Base-by-base conservation (phyloP, 2,113 vertebrate genomes). In the Cebidichthys violaceus region DNA sequence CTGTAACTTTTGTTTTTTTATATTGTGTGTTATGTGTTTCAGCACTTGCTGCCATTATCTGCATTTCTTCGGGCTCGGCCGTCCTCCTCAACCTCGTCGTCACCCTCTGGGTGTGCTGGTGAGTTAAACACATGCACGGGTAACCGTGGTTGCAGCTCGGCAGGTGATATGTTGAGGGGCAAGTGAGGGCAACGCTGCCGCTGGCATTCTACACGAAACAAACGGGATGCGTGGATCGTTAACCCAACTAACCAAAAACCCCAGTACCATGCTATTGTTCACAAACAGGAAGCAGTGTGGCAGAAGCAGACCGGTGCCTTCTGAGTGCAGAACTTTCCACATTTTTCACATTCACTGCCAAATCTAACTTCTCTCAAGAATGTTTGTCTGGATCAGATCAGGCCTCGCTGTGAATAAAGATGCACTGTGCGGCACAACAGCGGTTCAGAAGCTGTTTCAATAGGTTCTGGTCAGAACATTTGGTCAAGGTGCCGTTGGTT, bases 251-350 rank as follows among this genome's bases (percentile, higher is more conserved):
- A 88, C 76, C 86, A 75, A 85, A 55, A 84, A 92, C 77, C 86
- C 65, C 68, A 74, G 61, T 73, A 6, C 60, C 72, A 24, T 79
- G 70, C 59, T 71, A 67, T 54, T 90, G 84, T 90, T 93, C 90
- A 93, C 81, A 95, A 96, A 95, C 94, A 95, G 94, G 94, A 96
- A 91, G 77, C 1, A 2, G 1, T 87, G 92, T 83, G 94, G 88
- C 84, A 81, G 62, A 41, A 29, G 62, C 54, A 91, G 79, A 85
- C 90, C 87, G 70, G 80, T 89, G 86, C 24, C 37, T 68, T 74
- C 75, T 67, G 82, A 37, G 41, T 43, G 57, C 67, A 70, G 37
- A 81, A 62, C 31, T 83, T 79, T 84, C 69, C 82, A 90, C 72
- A 74, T 85, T 70, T 83, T 60, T 81, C 86, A 78, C 39, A 33